Conservation (phyloP, 1,140 invertebrate genomes). For the Bombus superbus region DNA sequence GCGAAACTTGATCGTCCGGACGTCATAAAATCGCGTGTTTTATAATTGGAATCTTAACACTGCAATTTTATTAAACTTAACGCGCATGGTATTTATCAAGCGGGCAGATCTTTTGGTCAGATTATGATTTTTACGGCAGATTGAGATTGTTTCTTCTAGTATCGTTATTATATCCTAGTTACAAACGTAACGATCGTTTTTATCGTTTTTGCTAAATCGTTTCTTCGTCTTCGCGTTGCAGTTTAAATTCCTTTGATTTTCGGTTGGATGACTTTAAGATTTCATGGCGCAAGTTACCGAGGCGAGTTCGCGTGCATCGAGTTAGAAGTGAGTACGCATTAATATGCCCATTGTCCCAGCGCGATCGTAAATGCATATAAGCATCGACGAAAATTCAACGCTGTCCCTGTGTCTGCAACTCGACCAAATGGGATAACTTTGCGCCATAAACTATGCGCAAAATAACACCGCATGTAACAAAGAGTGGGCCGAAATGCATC, state of each 20-base stretch:
- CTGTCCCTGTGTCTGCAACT: slow-evolving; percentile 40
- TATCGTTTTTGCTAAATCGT: too few relatives aligned
- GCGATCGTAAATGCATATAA: slow-evolving; percentile 41
- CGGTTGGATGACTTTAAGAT: background rate
- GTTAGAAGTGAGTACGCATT: slow-evolving; percentile 10
- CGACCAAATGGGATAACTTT: slow-evolving; percentile 57
- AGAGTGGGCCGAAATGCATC: slow-evolving; percentile 29
- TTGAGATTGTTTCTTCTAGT: too few relatives aligned
- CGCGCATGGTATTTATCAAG: too few relatives aligned
- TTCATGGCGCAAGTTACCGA: background rate
- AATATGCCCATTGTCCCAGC: slow-evolving; percentile 20
- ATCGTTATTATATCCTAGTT: too few relatives aligned
- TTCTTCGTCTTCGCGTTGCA: background rate
- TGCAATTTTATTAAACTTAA: too few relatives aligned
- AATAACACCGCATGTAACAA: slow-evolving; percentile 33
- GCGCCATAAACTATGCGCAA: slow-evolving; percentile 48
- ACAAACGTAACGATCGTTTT: too few relatives aligned
- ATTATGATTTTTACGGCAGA: too few relatives aligned
- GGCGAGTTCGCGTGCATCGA: background rate
- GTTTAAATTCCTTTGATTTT: background rate
- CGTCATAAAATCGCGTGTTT: too few relatives aligned
- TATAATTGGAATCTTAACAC: too few relatives aligned
- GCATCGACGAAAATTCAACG: slow-evolving; percentile 57
- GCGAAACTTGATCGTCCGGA: too few relatives aligned
- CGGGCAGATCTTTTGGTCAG: too few relatives aligned